phyloP scores from a whole-genome alignment of 2,888 invertebrate genomes.

The Limnephilus marmoratus region DNA sequence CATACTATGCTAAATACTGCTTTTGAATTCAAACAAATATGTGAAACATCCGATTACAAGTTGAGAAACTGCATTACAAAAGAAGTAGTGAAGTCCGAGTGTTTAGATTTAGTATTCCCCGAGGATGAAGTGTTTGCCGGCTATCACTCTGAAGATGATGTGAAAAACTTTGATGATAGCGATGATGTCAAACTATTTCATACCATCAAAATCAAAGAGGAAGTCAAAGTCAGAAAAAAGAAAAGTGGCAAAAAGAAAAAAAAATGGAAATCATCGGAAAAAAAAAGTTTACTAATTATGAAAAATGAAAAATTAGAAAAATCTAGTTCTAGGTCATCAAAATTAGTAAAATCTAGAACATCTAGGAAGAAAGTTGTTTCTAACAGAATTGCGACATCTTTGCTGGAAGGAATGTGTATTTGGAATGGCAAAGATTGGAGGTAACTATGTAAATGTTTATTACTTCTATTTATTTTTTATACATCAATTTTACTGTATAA shows the following conservation, averaged over 20 bases:
- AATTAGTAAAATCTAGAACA: conserved; percentile 16
- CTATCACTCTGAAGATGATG: conserved; percentile 43
- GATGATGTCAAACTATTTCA: conserved; percentile 59
- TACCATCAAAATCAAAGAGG: conserved; percentile 28
- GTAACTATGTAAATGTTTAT: conserved; percentile 69
- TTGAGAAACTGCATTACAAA: conserved; percentile 57
- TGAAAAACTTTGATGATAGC: conserved; percentile 45
- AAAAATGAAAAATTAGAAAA: conserved; percentile 48
- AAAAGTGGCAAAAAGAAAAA: conserved; percentile 58
- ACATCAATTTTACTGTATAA: neutral
- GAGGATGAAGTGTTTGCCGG: conserved; percentile 51
- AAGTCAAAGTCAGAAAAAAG: conserved; percentile 37
- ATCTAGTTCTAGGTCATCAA: neutral
- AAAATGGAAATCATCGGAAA: conserved; percentile 60
- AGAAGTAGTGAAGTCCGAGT: conserved; percentile 51
- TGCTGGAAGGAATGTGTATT: conserved; percentile 73
- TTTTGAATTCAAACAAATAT: conserved; percentile 64
- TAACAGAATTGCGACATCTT: conserved; percentile 72
- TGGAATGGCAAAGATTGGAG: conserved; percentile 75
- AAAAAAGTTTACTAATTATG: conserved; percentile 63
- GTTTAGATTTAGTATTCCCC: conserved; percentile 48
- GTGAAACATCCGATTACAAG: conserved; percentile 62
- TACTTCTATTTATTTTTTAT: neutral
- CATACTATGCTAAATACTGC: conserved; percentile 64
- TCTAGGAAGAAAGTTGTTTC: conserved; percentile 47